Conservation (phyloP, 2,888 invertebrate species). For the Nebria brevicollis region DNA sequence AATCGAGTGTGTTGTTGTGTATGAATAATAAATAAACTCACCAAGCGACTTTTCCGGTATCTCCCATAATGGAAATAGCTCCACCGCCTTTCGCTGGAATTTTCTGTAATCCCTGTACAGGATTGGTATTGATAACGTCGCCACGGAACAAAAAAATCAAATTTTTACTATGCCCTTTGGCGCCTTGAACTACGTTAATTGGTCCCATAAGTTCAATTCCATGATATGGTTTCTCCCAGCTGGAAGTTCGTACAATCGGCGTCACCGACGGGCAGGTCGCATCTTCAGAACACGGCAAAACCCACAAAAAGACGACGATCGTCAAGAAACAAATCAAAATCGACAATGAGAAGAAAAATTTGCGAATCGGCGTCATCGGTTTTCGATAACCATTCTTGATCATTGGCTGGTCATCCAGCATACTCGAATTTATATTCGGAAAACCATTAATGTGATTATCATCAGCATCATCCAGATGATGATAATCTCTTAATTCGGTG, state of each 20-base stretch:
- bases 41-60: constrained; percentile 78
- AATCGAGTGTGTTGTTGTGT: too few relatives aligned
- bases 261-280: constrained; percentile 70
- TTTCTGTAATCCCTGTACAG: constrained; percentile 57
- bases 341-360: constrained; percentile 76
- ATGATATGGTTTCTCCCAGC: constrained; percentile 76
- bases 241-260: constrained; percentile 68
- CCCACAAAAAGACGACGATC: constrained; percentile 79
- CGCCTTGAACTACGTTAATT: constrained; percentile 75
- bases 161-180: constrained; percentile 73
- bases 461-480: constrained; percentile 46
- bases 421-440: constrained; percentile 37
- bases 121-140: constrained; percentile 70
- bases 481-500: constrained; percentile 41
- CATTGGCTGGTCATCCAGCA: constrained; percentile 46
- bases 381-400: constrained; percentile 50
- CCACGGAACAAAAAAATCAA: constrained; percentile 79
- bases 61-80: constrained; percentile 76
- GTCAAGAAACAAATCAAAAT: constrained; percentile 77
- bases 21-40: constrained; percentile 60
- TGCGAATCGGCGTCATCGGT: constrained; percentile 74
- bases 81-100: constrained; percentile 69
- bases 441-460: constrained; percentile 51
- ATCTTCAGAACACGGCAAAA: constrained; percentile 78
- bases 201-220: constrained; percentile 76